phyloP scores from a whole-genome alignment of 2,888 invertebrate species.

The Ochropleura plecta region DNA sequence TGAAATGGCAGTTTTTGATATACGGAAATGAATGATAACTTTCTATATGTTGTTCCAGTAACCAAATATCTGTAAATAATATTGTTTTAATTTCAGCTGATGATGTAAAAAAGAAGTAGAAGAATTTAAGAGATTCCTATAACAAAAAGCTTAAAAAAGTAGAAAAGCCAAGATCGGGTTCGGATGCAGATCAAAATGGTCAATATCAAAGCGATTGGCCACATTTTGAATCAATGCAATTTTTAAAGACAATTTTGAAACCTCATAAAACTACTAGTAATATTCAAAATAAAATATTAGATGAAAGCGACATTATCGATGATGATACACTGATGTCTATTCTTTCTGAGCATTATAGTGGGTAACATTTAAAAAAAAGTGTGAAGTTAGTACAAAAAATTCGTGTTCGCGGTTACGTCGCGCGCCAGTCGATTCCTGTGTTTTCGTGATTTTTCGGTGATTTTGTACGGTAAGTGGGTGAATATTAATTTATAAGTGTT shows the following conservation, averaged over 20 bases:
- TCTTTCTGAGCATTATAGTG: conserved; percentile 40
- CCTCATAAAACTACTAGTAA: conserved; percentile 40
- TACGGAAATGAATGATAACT: conserved; percentile 36
- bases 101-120: conserved; percentile 38
- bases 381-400: neutral
- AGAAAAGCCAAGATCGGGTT: conserved; percentile 33
- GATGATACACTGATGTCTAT: conserved; percentile 30
- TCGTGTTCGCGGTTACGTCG: neutral
- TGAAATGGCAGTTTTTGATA: conserved; percentile 32
- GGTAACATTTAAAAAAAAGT: too few relatives aligned
- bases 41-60: conserved; percentile 36
- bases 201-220: conserved; percentile 40
- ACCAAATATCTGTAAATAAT: conserved; percentile 38
- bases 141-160: conserved; percentile 36
- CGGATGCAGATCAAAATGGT: conserved; percentile 32
- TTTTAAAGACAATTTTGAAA: conserved; percentile 40
- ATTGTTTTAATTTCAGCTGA: conserved; percentile 39
- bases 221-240: conserved; percentile 45
- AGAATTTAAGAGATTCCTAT: conserved; percentile 39
- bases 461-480: conserved; percentile 2
- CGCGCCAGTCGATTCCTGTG: conserved; percentile 1
- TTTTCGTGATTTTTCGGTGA: conserved; percentile 2
- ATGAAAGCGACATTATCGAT: conserved; percentile 35
- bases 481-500: conserved; percentile 1
- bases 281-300: conserved; percentile 36